Percentiles rank a stretch among this genome's conserved stretches.
phyloP scores from a whole-genome alignment of 2,888 invertebrate genomes.

The Chromoteleia sp. region DNA sequence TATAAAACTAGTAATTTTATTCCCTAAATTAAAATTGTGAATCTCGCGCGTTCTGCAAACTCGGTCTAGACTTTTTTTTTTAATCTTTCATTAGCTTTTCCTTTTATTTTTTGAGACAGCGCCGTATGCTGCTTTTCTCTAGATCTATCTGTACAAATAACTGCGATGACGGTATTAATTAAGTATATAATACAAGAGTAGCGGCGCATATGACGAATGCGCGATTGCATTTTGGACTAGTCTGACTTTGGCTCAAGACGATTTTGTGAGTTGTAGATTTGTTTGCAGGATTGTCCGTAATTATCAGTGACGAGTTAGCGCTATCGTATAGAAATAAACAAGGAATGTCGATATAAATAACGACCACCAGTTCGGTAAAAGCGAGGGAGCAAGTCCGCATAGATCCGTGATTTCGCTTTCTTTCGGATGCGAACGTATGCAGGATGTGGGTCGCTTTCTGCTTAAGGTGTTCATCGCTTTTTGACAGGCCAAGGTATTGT shows the following conservation, averaged over 20 bases:
- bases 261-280: conserved; percentile 33
- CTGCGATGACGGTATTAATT: conserved; percentile 31
- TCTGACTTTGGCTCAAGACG: conserved; percentile 74
- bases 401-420: conserved; percentile 86
- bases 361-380: conserved; percentile 42
- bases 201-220: conserved; percentile 73
- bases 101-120: conserved; percentile 21
- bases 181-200: conserved; percentile 69
- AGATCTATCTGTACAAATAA: conserved; percentile 61
- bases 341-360: conserved; percentile 50
- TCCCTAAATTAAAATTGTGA: conserved; percentile 12
- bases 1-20: not conserved
- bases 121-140: conserved; percentile 9
- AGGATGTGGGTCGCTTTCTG: conserved; percentile 89
- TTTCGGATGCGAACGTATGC: conserved; percentile 91
- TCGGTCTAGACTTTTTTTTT: conserved; percentile 16
- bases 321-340: conserved; percentile 45
- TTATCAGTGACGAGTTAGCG: conserved; percentile 57
- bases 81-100: not conserved
- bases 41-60: conserved; percentile 24
- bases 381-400: conserved; percentile 78
- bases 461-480: conserved; percentile 86
- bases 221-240: conserved; percentile 72
- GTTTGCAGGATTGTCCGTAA: conserved; percentile 38
- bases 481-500: conserved; percentile 88